Conservation (phyloP, 2,888 invertebrate genomes). For the Synergus laeviventris region DNA sequence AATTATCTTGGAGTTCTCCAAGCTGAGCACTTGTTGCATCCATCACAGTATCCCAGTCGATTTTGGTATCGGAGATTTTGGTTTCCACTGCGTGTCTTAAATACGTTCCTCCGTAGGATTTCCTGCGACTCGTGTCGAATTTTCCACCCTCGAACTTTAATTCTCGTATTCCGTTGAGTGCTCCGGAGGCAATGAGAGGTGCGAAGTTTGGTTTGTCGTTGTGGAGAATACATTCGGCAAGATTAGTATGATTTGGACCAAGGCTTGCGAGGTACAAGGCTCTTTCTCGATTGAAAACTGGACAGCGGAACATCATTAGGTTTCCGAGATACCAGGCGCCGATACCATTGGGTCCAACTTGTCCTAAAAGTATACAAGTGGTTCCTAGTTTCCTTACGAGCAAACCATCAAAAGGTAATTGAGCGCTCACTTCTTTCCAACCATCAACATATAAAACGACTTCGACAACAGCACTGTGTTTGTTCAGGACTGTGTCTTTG, state of each 20-base stretch:
- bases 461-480: conserved; percentile 79
- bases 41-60: conserved; percentile 81
- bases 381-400: conserved; percentile 80
- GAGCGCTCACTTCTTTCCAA: conserved; percentile 78
- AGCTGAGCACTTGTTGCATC: conserved; percentile 78
- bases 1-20: conserved; percentile 80
- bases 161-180: conserved; percentile 68
- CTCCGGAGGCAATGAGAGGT: conserved; percentile 70
- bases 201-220: conserved; percentile 72
- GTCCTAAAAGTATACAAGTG: conserved; percentile 78
- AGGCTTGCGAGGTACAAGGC: conserved; percentile 79
- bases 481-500: conserved; percentile 78
- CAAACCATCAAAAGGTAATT: conserved; percentile 80
- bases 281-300: conserved; percentile 77
- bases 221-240: conserved; percentile 75
- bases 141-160: conserved; percentile 69
- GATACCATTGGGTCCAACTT: conserved; percentile 70
- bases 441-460: conserved; percentile 81
- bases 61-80: conserved; percentile 74
- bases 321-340: conserved; percentile 79
- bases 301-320: conserved; percentile 79
- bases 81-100: conserved; percentile 67
- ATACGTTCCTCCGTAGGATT: conserved; percentile 69
- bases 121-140: conserved; percentile 66
- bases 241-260: conserved; percentile 77